A percentile compares a stretch with the other conserved stretches of the same genome.
phyloP scores from a whole-genome alignment of 1,140 invertebrate species.

The Dinothrombium tinctorium region DNA sequence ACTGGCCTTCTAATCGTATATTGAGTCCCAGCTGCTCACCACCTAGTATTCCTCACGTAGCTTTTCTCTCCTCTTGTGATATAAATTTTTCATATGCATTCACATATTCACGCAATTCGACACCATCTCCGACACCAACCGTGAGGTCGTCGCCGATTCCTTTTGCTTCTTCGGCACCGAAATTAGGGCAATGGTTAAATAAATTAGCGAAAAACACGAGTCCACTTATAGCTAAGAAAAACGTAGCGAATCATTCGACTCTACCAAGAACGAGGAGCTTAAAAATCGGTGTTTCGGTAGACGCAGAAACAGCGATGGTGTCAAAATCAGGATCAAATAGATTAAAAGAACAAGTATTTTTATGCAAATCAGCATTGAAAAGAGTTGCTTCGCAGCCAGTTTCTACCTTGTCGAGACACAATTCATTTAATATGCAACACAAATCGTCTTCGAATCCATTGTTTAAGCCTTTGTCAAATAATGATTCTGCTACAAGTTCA shows the following conservation, averaged over 20 bases:
- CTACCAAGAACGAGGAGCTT: no score
- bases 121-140: constrained; percentile 1
- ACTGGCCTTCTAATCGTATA: background rate
- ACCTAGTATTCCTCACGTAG: background rate
- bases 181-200: background rate
- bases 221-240: background rate
- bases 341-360: no score
- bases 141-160: constrained; percentile 2
- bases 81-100: background rate
- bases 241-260: no score
- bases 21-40: background rate
- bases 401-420: no score
- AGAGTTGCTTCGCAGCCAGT: constrained; percentile 4
- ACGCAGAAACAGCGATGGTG: background rate
- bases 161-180: constrained; percentile 1
- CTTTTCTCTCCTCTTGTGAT: background rate
- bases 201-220: background rate
- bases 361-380: background rate
- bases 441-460: background rate
- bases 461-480: background rate
- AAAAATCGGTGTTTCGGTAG: constrained; percentile 2
- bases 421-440: no score
- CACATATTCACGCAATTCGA: background rate
- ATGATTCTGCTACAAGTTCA: background rate
- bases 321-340: background rate